Evolutionary conservation across 2,888 invertebrate genomes (phyloP), one percentile per base, ranked within the genome.

Genomic region (Adela reaumurella): DNA sequence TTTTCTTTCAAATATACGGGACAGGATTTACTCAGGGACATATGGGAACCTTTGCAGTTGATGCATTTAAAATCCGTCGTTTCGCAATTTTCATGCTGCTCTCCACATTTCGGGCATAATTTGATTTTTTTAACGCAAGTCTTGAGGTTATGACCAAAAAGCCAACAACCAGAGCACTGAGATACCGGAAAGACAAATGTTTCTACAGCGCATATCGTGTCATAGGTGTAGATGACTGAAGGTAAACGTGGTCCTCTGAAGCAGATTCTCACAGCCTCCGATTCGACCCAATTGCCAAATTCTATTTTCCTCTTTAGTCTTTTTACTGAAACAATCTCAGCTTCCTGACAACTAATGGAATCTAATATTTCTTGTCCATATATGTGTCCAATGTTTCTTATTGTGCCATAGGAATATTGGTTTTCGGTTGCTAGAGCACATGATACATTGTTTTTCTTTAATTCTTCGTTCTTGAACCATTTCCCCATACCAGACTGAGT

Each of bases 1-100:
- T 50, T 55, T 29, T 57, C 57, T 49, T 53, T 56, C 8, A 50
- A 6, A 17, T 49, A 55, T n/a, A 45, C 17, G n/a, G 55, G 53
- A n/a, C 56, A 56, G 1, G 10, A 35, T 49, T 51, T 55, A 4
- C 20, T 29, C 14, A 55, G 2, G 4, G 54, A 45, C 51, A 56
- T 52, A 43, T 57, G 55, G 11, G 47, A 43, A 2, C 53, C 54
- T 2, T 6, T 24, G 43, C 56, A 56, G 35, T 56, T 57, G 1
- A 48, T 48, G 19, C 56, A 57, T 48, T 47, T 50, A 46, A 49
- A 54, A 10, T 14, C 18, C 2, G 41, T 51, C 1, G 46, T 48
- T 6, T 53, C 51, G 19, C 55, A 55, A n/a, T 55, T 55, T 24
- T 24, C 24, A 10, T 24, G 6, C 10, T 24, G 5, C 10, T 24